Evolutionary conservation across 1,140 invertebrate genomes (phyloP).

Genomic region (Papilio xuthus): DNA sequence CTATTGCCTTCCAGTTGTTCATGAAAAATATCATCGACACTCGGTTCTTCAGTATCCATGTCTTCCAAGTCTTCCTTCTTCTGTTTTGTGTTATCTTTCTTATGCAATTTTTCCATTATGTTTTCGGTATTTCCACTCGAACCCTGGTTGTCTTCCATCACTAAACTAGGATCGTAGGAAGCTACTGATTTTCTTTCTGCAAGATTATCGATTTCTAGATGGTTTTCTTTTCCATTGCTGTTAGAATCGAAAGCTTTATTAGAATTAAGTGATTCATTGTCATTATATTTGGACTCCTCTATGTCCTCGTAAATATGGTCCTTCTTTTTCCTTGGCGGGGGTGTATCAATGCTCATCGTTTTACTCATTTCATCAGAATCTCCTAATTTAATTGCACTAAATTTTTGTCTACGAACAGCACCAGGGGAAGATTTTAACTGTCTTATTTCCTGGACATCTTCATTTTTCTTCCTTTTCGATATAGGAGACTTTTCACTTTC

Average conservation of each 20-base stretch:
- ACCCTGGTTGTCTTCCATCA: conserved; percentile 73
- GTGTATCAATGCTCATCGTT: conserved; percentile 67
- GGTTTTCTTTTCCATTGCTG: conserved; percentile 50
- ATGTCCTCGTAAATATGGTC: conserved; percentile 84
- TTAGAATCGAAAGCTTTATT: conserved; percentile 42
- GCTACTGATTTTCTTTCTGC: conserved; percentile 70
- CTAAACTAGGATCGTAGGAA: conserved; percentile 73
- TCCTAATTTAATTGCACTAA: conserved; percentile 74
- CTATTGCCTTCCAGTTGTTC: conserved; percentile 65
- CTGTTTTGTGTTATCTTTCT: conserved; percentile 61
- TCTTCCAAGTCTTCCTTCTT: conserved; percentile 65
- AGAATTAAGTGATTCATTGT: conserved; percentile 54
- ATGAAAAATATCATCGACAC: conserved; percentile 71
- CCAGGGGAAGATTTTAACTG: conserved; percentile 77
- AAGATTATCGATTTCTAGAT: conserved; percentile 65
- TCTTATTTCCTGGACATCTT: conserved; percentile 75
- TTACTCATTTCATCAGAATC: conserved; percentile 78
- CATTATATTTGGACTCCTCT: conserved; percentile 63
- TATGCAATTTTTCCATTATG: conserved; percentile 73
- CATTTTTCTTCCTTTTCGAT: conserved; percentile 70
- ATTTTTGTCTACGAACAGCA: conserved; percentile 75
- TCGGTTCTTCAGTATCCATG: conserved; percentile 72
- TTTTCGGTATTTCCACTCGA: conserved; percentile 71
- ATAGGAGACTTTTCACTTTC: conserved; percentile 79
- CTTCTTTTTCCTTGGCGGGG: conserved; percentile 76